phyloP scores from a whole-genome alignment of 2,113 vertebrate genomes.

The Struthidea cinerea region DNA sequence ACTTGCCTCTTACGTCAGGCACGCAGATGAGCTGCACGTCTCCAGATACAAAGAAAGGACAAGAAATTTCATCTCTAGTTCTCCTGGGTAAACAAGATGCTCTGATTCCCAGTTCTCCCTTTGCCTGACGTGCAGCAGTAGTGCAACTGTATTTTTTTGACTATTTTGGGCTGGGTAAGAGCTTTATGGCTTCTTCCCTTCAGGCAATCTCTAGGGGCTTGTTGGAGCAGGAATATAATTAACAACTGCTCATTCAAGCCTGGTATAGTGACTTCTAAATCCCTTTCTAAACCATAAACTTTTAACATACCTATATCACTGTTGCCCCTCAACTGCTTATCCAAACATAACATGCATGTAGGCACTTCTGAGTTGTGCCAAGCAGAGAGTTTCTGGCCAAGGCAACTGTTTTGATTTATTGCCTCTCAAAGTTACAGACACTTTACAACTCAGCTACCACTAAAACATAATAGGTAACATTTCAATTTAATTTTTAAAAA shows the following conservation, averaged over 20 bases:
- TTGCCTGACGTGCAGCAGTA: neutral
- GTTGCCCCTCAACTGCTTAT: neutral
- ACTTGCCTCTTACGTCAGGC: neutral
- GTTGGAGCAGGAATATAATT: conserved; percentile 34
- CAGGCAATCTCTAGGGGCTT: conserved; percentile 26
- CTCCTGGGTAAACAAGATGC: neutral
- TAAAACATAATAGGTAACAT: neutral
- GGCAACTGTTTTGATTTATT: neutral
- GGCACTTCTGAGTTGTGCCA: neutral
- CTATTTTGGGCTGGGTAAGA: neutral
- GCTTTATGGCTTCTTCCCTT: conserved; percentile 17
- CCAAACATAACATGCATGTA: neutral
- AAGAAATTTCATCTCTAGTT: neutral
- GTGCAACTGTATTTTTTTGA: neutral
- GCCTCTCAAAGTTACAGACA: neutral
- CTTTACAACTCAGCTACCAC: neutral
- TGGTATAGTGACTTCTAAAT: neutral
- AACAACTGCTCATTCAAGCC: conserved; percentile 22
- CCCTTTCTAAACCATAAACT: neutral
- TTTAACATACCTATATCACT: neutral
- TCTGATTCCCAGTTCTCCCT: neutral
- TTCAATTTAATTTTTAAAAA: neutral
- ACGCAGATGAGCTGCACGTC: rapidly evolving
- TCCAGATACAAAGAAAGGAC: neutral
- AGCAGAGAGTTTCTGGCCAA: neutral